phyloP scores from a whole-genome alignment of 2,797 vertebrate species.

The Oreochromis grahami region DNA sequence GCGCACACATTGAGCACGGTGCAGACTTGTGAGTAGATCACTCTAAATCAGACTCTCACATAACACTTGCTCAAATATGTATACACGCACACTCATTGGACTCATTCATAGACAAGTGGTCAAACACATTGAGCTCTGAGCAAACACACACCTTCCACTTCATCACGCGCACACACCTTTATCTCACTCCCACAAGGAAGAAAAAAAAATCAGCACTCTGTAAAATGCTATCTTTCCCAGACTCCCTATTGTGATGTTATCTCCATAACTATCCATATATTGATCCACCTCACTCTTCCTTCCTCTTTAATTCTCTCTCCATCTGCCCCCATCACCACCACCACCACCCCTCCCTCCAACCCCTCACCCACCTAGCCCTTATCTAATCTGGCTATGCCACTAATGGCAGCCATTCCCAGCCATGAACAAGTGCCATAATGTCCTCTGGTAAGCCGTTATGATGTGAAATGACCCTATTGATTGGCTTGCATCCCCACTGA shows the following conservation, averaged over 20 bases:
- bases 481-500: constrained; percentile 79
- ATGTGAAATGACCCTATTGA: constrained; percentile 83
- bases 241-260: constrained; percentile 73
- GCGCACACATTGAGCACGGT: not conserved
- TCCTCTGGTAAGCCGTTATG: constrained; percentile 78
- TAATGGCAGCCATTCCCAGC: constrained; percentile 75
- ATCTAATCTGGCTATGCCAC: constrained; percentile 76
- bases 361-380: constrained; percentile 53
- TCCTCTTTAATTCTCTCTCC: constrained; percentile 73
- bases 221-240: constrained; percentile 57
- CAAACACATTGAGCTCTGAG: constrained; percentile 28
- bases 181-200: constrained; percentile 3
- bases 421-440: constrained; percentile 77
- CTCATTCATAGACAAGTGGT: constrained; percentile 54
- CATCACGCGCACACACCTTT: constrained; percentile 3
- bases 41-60: constrained; percentile 55
- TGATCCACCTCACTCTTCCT: constrained; percentile 66
- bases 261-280: constrained; percentile 74
- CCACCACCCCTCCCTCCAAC: constrained; percentile 1
- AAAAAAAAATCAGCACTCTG: constrained; percentile 33
- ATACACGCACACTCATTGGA: constrained; percentile 44
- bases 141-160: constrained; percentile 39
- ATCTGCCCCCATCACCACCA: constrained; percentile 48
- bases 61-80: constrained; percentile 50
- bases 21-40: constrained; percentile 40